Conservation (phyloP, 2,113 vertebrate species). For the Nymphicus hollandicus region DNA sequence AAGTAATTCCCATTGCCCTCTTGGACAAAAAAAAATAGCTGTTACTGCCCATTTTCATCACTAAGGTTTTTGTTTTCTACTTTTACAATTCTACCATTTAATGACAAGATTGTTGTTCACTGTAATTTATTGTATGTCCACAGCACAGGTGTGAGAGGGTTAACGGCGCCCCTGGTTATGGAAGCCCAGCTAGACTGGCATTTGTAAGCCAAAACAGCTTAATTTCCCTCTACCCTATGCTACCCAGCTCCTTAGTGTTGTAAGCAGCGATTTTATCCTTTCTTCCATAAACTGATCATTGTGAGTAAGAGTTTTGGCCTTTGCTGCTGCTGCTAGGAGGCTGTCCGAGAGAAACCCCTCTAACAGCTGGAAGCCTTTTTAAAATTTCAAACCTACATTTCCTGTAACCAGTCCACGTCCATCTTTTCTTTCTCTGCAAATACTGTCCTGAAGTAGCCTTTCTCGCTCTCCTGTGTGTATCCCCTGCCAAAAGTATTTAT, state of each 20-base stretch:
- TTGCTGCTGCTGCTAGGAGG: neutral
- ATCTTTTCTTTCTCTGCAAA: neutral
- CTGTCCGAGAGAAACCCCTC: neutral
- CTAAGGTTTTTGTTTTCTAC: neutral
- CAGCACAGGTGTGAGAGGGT: neutral
- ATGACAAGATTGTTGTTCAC: neutral
- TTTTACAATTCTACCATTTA: neutral
- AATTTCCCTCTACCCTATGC: neutral
- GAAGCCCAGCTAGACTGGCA: neutral
- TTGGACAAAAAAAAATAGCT: neutral
- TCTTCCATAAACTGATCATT: neutral
- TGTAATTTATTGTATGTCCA: neutral
- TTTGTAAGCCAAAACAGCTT: neutral
- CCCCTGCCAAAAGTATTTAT: constrained; percentile 46
- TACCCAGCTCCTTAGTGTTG: neutral
- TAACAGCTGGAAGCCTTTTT: neutral
- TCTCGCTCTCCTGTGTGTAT: neutral
- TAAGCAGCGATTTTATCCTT: neutral
- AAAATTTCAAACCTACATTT: neutral
- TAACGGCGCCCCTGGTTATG: fast-evolving
- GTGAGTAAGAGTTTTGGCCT: neutral
- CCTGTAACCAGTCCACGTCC: neutral
- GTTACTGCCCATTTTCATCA: neutral
- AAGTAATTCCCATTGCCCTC: neutral
- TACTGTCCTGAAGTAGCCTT: constrained; percentile 39